Evolutionary conservation across 92 coral and sea anemone species (phyloP).

Genomic region (Desmophyllum pertusum): DNA sequence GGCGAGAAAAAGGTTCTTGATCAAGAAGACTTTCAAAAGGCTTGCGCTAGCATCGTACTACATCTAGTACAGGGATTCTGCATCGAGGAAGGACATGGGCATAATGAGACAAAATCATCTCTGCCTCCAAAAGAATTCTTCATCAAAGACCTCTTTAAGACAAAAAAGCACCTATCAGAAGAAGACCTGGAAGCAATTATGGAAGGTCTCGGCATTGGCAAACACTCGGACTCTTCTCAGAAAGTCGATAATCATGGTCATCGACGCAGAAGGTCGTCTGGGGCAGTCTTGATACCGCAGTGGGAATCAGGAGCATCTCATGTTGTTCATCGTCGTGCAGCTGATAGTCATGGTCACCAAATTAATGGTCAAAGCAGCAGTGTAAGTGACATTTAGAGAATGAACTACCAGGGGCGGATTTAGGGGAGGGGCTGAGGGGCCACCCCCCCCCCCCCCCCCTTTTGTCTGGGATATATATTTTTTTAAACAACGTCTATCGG

Average conservation of each 20-base stretch:
- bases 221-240: background rate
- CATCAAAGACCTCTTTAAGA: constrained; percentile 58
- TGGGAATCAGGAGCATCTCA: constrained; percentile 7
- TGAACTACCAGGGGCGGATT: background rate
- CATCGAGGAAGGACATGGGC: constrained; percentile 59
- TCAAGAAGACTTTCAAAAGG: constrained; percentile 74
- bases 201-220: constrained; percentile 60
- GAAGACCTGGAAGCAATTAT: constrained; percentile 57
- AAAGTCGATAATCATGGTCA: constrained; percentile 59
- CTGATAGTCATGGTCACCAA: constrained; percentile 34
- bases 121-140: constrained; percentile 73
- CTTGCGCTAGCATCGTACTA: constrained; percentile 74
- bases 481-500: too few species aligned
- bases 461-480: background rate
- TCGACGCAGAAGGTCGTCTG: constrained; percentile 51
- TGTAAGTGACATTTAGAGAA: background rate
- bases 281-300: background rate
- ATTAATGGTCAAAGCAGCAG: constrained; percentile 2
- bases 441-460: too few species aligned
- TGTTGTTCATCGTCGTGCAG: constrained; percentile 50
- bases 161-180: constrained; percentile 53
- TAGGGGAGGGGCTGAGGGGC: too few species aligned
- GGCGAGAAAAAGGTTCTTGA: constrained; percentile 49
- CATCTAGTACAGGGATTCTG: constrained; percentile 80
- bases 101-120: constrained; percentile 27